Percentiles rank a stretch among this genome's conserved stretches.
These are phyloP conservation scores for Brachyrhaphis roseni DNA, from an alignment of 2,797 vertebrate genomes.

Conservation along the genomic window DNA sequence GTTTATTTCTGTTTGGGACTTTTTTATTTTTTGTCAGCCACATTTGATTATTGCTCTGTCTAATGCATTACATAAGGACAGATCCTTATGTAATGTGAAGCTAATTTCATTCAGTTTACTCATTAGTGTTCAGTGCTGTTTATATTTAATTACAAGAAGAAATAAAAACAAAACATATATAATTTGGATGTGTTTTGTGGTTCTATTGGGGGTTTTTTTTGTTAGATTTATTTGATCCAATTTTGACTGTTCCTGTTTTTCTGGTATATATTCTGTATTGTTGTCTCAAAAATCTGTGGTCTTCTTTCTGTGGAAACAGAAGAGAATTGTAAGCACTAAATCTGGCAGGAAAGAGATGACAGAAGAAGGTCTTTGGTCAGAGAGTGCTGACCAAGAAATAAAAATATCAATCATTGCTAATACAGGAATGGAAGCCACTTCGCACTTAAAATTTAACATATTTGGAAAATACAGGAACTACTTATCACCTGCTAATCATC, in stretches of 20 bases:
- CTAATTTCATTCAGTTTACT: neutral
- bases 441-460: neutral
- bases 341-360: neutral
- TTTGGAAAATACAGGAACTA: neutral
- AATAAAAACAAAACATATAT: neutral
- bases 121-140: neutral
- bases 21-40: constrained; percentile 3
- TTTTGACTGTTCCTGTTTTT: neutral
- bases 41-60: neutral
- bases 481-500: neutral
- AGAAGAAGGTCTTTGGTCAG: neutral
- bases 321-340: neutral
- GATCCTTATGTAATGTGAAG: neutral
- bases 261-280: neutral
- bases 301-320: neutral
- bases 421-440: neutral
- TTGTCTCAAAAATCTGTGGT: neutral
- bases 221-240: neutral
- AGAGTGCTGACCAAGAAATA: neutral
- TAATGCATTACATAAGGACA: neutral
- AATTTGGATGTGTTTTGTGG: neutral
- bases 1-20: constrained; percentile 15
- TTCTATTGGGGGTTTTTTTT: neutral
- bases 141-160: neutral
- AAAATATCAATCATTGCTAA: neutral